A percentile compares a stretch with the other conserved stretches of the same genome.
Conservation (phyloP, 2,113 vertebrate genomes). For the Cricetomys ansorgei region DNA sequence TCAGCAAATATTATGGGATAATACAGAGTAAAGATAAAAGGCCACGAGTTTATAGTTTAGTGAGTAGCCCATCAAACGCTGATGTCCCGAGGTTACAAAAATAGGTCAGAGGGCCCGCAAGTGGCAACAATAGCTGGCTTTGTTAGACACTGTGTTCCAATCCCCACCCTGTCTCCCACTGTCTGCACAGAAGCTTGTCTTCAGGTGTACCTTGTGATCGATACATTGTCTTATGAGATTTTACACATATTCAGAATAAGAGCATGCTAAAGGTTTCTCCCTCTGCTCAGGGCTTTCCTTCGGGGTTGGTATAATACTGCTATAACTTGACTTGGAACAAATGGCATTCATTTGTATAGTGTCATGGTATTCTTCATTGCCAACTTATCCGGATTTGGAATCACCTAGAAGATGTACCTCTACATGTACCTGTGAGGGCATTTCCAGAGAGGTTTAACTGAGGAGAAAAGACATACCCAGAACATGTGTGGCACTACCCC, state of each 20-base stretch:
- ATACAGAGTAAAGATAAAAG: constrained; percentile 42
- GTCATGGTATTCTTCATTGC: not conserved
- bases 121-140: not conserved
- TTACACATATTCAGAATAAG: not conserved
- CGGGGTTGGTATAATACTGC: not conserved
- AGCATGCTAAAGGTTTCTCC: rapidly evolving
- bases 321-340: not conserved
- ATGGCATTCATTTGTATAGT: not conserved
- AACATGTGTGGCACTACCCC: not conserved
- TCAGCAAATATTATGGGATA: constrained; percentile 29
- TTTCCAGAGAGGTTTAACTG: not conserved
- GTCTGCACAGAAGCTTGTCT: not conserved
- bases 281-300: not conserved
- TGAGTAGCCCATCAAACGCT: not conserved
- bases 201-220: not conserved
- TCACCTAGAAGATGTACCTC: not conserved
- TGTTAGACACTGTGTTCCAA: not conserved
- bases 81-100: not conserved
- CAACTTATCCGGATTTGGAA: not conserved
- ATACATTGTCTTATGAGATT: not conserved
- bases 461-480: not conserved
- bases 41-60: not conserved
- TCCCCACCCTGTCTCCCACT: not conserved
- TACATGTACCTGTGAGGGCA: not conserved
- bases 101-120: not conserved